Percentiles rank a stretch among this genome's conserved stretches.
These are phyloP conservation scores for Stegodyphus mimosarum DNA, from an alignment of 1,140 invertebrate species.

Conservation along the genomic window DNA sequence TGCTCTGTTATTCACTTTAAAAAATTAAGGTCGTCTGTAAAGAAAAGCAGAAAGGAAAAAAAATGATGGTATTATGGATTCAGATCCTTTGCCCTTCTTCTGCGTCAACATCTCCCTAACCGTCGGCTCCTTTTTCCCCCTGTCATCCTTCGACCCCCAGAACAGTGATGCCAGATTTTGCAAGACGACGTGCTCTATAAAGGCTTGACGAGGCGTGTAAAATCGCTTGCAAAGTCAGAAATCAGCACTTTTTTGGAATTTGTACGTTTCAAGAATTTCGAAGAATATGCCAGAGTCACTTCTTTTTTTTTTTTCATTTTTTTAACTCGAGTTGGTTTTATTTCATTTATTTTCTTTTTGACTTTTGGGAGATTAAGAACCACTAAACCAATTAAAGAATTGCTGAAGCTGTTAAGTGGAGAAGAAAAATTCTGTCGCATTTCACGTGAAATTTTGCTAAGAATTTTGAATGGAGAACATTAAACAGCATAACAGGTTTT, in stretches of 20 bases:
- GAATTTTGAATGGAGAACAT: too few species aligned
- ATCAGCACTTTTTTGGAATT: constrained; percentile 32
- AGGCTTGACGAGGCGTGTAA: constrained; percentile 19
- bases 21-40: too few species aligned
- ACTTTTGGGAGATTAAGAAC: not conserved
- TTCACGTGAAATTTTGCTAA: too few species aligned
- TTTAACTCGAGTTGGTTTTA: not conserved
- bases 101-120: too few species aligned
- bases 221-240: constrained; percentile 29
- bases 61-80: too few species aligned
- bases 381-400: constrained; percentile 24
- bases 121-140: too few species aligned
- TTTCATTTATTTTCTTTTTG: not conserved
- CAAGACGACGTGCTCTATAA: not conserved
- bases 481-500: too few species aligned
- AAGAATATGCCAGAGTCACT: not conserved
- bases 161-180: not conserved
- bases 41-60: too few species aligned
- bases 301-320: too few species aligned
- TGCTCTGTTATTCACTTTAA: too few species aligned
- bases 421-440: not conserved
- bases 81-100: too few species aligned
- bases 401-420: not conserved
- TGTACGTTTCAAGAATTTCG: constrained; percentile 36
- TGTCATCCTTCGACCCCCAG: too few species aligned